Base-by-base conservation (phyloP, 2,797 vertebrate species). In the Pogonophryne albipinna region DNA sequence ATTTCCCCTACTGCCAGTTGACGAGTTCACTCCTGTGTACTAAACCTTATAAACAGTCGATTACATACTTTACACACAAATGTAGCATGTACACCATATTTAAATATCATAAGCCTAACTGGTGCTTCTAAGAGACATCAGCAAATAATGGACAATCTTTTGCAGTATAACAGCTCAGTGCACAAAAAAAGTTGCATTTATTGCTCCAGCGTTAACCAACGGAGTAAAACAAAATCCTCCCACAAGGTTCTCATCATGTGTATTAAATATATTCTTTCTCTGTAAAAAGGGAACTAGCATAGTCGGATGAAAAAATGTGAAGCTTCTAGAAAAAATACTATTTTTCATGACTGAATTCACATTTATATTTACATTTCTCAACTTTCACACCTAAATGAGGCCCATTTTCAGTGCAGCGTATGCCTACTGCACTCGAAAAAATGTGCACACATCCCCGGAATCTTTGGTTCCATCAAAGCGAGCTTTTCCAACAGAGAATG, bases 391-490 rank as follows among this genome's bases (percentile, higher is more conserved):
- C 41, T 57, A 6, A 38, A 71, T 10, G 27, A 68, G 38, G n/a
- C 7, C 0, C 3, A 15, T 23, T 20, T 38, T 52, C 19, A 47
- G 4, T n/a, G 60, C 17, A 17, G 31, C 11, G 7, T 4, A 38
- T 16, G 19, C 31, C 12, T n/a, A 20, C 20, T 47, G 4, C 2
- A 68, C 57, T 17, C n/a, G 34, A 53, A 15, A 15, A 56, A 31
- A 60, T 58, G 55, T n/a, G 50, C 19, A 44, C 13, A 17, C 20
- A 0, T 23, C n/a, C 38, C 58, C 14, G 5, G 4, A 70, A 76
- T 84, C 78, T 82, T 82, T 85, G 73, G 76, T 68, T 27, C 20
- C 47, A 34, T 62, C 20, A 52, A 41, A 47, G 13, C 57, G 44
- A 31, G 16, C 16, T 19, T 58, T 56, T 50, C 2, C 49, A 49